Evolutionary conservation across 2,888 invertebrate genomes (phyloP), one percentile per base, ranked within the genome.

Genomic region (Agapostemon virescens): DNA sequence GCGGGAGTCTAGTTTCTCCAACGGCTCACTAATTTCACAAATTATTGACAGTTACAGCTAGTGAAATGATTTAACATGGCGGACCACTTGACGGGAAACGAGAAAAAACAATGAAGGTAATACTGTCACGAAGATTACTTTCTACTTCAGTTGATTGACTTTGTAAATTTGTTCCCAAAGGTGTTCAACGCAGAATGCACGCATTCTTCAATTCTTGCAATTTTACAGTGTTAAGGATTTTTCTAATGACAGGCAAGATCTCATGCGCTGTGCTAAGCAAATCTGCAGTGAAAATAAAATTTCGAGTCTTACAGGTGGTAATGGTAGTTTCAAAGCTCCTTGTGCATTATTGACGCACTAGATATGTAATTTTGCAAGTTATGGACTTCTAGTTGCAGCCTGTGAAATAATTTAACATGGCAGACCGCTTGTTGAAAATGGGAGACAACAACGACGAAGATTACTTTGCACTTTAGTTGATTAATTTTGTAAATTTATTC

Each of bases 1-100:
- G 6, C 33, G 17, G 66, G 63, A 79, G 63, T 61, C 69, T 80
- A 71, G 84, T 85, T 85, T 85, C 73, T 36, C 75, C 55, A 30
- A 77, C 36, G 77, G 77, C 38, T 75, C 79, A 75, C 66, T 81
- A 69, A 85, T 73, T 74, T 36, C n/a, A n/a, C 64, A 58, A 55
- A 45, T 81, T 74, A 78, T 72, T 67, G 63, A 58, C 38, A 30
- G 15, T 55, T 74, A 55, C 36, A 63, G 69, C 36, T 55, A 20
- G 13, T 55, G 76, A 85, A 85, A 77, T 75, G 61, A n/a, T 23
- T 45, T 3, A 30, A 3, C 1, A n/a, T 40, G 11, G 30, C 61
- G 26, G 33, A 15, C 61, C 33, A 58, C 33, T 66, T 63, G 75
- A 64, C 61, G 52, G 40, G 26, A 26, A 40, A 63, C 23, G n/a